Conservation (phyloP, 2,888 invertebrate genomes). For the Adelognathus sp. region DNA sequence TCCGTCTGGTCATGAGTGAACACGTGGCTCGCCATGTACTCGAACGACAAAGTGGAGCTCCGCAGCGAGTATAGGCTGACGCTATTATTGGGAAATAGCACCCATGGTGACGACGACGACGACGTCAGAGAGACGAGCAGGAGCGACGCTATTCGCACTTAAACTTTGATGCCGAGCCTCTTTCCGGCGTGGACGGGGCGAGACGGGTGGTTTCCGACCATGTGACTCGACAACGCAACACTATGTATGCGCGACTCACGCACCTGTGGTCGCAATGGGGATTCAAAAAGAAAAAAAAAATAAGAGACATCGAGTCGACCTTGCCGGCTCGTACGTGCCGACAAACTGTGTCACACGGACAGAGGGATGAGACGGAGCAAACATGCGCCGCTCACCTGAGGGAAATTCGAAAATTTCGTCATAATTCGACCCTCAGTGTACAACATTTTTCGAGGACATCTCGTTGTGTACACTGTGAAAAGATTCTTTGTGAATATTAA, state of each 20-base stretch:
- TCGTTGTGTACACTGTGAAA: too few relatives aligned
- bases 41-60: slow-evolving; percentile 55
- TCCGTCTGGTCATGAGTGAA: slow-evolving; percentile 2
- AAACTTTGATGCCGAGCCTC: slow-evolving; percentile 59
- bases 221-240: slow-evolving; percentile 1
- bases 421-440: background rate
- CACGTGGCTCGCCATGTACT: slow-evolving; percentile 29
- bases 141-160: slow-evolving; percentile 61
- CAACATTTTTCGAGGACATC: too few relatives aligned
- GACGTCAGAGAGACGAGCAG: slow-evolving; percentile 31
- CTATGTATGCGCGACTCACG: background rate
- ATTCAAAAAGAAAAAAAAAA: slow-evolving; percentile 19
- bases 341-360: background rate
- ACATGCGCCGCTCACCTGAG: background rate
- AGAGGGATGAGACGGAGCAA: background rate
- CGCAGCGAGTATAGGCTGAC: slow-evolving; percentile 52
- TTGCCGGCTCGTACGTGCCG: background rate
- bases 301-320: background rate
- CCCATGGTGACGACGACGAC: slow-evolving; percentile 43
- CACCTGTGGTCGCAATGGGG: background rate
- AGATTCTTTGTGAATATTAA: too few relatives aligned
- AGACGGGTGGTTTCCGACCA: background rate
- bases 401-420: background rate
- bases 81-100: slow-evolving; percentile 59
- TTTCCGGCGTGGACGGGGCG: slow-evolving; percentile 32